Evolutionary conservation across 2,113 vertebrate genomes (phyloP), one percentile per base, ranked within the genome.

Genomic region (Pyrgilauda ruficollis): DNA sequence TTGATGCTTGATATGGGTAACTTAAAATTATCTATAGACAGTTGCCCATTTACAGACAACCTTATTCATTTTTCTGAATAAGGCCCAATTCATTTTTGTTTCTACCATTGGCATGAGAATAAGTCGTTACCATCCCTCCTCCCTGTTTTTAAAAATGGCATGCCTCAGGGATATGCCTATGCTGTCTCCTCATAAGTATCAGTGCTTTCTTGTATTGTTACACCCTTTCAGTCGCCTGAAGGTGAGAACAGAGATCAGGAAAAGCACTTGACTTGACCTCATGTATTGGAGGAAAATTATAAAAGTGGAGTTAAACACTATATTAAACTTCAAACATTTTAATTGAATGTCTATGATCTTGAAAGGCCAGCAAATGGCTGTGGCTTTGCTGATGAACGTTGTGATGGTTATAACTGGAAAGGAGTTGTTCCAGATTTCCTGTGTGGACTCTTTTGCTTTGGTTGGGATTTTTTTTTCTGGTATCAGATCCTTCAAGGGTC

Each of bases 101-200:
- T 86, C 58, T 47, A 50, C 70, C 31, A 79, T 87, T 63, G 84
- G 62, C 85, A 47, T 77, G 58, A 47, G 68, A 73, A 44, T 22
- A 75, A 77, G 46, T 90, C 78, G 66, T 95, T 95, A 96, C 93
- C 90, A 95, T 86, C 81, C 90, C 94, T 89, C 94, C 96, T 95
- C 76, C 88, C 89, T 83, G 27, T 50, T 93, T 52, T 84, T 67
- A 49, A 53, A 72, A 91, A 22, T 64, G 88, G 82, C 90, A 72
- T 77, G 59, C n/a, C 64, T 90, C 43, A 16, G 31, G 43, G 56
- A 8, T 79, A 62, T 81, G 92, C 86, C 92, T 79, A 1, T 84
- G 96, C 96, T 96, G 96, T 97, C 95, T 97, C 96, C 95, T 93
- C 58, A 64, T 67, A 93, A 75, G 8, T 47, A 49, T 76, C 46